Evolutionary conservation across 1,140 invertebrate genomes (phyloP).

Genomic region (Leptinotarsa texana): DNA sequence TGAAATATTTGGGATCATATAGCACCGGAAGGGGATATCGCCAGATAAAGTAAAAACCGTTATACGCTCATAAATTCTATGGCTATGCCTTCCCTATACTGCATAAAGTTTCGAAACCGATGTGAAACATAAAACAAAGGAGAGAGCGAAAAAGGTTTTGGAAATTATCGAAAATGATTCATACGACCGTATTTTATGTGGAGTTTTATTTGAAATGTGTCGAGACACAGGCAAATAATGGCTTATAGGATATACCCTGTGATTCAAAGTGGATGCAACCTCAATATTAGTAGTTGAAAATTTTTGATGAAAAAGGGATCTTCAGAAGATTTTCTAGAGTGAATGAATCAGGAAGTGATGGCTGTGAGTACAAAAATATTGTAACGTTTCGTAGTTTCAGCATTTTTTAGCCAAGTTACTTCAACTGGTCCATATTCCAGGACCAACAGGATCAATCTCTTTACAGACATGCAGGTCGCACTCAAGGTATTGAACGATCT

Average conservation of each 20-base stretch:
- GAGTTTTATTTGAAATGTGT: neutral
- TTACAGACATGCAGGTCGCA: too few species aligned
- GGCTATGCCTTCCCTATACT: neutral
- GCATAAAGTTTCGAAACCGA: neutral
- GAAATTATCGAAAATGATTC: conserved; percentile 6
- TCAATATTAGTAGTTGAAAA: too few species aligned
- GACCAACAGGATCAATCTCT: too few species aligned
- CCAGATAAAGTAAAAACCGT: conserved; percentile 5
- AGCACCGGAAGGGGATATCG: conserved; percentile 1
- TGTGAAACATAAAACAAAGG: conserved; percentile 5
- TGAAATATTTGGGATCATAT: neutral
- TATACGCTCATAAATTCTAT: conserved; percentile 6
- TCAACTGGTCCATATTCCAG: too few species aligned
- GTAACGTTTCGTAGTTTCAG: too few species aligned
- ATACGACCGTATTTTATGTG: neutral
- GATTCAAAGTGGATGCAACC: too few species aligned
- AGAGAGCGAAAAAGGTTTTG: neutral
- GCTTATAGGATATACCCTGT: neutral
- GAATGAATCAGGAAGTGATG: too few species aligned
- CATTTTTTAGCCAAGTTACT: too few species aligned
- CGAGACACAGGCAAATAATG: neutral
- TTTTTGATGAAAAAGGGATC: too few species aligned
- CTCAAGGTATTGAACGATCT: too few species aligned
- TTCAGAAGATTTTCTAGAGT: too few species aligned
- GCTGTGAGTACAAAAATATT: too few species aligned